Base-by-base conservation (phyloP, 2,888 invertebrate genomes). In the Orthosia gracilis region DNA sequence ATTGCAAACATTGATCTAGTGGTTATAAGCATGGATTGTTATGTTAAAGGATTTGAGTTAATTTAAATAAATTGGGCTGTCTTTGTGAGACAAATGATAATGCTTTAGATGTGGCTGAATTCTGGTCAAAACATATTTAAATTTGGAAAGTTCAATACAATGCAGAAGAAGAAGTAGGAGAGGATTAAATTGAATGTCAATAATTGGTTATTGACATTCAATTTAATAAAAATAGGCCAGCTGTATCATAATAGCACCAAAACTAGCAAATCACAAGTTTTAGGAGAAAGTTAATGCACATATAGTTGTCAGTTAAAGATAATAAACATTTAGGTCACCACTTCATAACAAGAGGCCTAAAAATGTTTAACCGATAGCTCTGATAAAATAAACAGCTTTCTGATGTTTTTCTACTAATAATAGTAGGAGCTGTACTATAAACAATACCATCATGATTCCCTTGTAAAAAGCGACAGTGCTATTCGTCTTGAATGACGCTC, bases 191-290 rank as follows among this genome's bases (percentile, higher is more conserved):
- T 31, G 26, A 63, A 63, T 52, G 9, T 12, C 21, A 57, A 77
- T 49, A 78, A 63, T 3, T n/a, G n/a, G n/a, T n/a, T n/a, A n/a
- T n/a, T n/a, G n/a, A n/a, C n/a, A n/a, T n/a, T n/a, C n/a, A n/a
- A n/a, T n/a, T n/a, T n/a, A n/a, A n/a, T n/a, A 7, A 78, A 62
- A 58, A 63, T 63, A 21, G 58, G 58, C 40, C 62, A 78, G 26
- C 58, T 58, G n/a, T 31, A 70, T 78, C 47, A 49, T 78, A 63
- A 70, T 18, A 58, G 17, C 18, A 1, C 21, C 57, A 40, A 71
- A 78, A 78, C 47, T 65, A 78, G 52, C 71, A 71, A 78, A 62
- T 59, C 78, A 79, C 61, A 65, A 12, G n/a, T 64, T 72, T 80
- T 65, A 12, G 61, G 75, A 69, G 80, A 80, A 78, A 78, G 78